A percentile compares a stretch with the other conserved stretches of the same genome.
Conservation (phyloP, 2,888 invertebrate species). For the Drosophila anomalata region DNA sequence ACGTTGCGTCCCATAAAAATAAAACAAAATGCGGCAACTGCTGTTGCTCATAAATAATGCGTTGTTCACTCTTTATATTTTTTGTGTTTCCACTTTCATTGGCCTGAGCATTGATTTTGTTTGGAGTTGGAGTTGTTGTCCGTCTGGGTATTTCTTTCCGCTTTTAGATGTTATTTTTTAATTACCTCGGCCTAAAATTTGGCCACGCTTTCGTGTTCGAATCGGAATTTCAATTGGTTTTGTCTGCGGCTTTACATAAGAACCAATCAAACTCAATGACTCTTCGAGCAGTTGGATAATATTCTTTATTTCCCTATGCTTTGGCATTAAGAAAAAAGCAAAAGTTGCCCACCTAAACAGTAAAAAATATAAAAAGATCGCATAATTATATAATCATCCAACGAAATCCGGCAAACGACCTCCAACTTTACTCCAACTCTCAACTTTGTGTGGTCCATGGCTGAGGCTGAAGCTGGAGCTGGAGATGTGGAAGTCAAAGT, state of each 20-base stretch:
- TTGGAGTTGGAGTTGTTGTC: slow-evolving; percentile 34
- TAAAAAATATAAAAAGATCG: slow-evolving; percentile 8
- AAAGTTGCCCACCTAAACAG: slow-evolving; percentile 31
- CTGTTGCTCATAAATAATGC: slow-evolving; percentile 45
- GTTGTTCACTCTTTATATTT: slow-evolving; percentile 19
- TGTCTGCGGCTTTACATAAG: slow-evolving; percentile 40
- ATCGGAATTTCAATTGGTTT: slow-evolving; percentile 57
- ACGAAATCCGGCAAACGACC: slow-evolving; percentile 34
- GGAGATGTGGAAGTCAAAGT: slow-evolving; percentile 32
- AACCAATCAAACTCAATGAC: slow-evolving; percentile 40
- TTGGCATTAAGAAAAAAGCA: slow-evolving; percentile 31
- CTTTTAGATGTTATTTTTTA: slow-evolving; percentile 37
- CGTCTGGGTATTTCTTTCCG: slow-evolving; percentile 8
- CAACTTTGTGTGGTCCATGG: slow-evolving; percentile 38
- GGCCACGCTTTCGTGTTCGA: slow-evolving; percentile 64
- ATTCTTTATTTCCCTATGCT: slow-evolving; percentile 16
- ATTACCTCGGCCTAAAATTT: slow-evolving; percentile 45
- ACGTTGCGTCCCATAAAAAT: slow-evolving; percentile 50
- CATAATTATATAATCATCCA: slow-evolving; percentile 51
- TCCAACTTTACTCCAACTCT: slow-evolving; percentile 14
- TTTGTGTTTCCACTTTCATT: slow-evolving; percentile 39
- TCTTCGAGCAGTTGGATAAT: slow-evolving; percentile 20
- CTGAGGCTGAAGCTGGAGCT: slow-evolving; percentile 6
- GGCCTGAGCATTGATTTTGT: slow-evolving; percentile 36
- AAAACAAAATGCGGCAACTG: slow-evolving; percentile 54